These are phyloP conservation scores for Gisinianus flammeolus DNA, from an alignment of 2,888 invertebrate species.

Conservation along the genomic window DNA sequence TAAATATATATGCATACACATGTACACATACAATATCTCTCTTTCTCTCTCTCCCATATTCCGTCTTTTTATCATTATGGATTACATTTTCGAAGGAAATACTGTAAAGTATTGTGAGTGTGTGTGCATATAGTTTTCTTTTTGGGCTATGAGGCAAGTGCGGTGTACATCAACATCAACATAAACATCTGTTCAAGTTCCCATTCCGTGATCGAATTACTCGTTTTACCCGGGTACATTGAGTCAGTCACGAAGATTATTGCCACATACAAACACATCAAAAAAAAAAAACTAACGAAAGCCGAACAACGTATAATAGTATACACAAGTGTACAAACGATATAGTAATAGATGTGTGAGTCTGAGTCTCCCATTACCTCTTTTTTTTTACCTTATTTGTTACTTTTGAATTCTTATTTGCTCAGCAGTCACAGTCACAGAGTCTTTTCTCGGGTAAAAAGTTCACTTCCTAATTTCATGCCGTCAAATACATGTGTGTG, in stretches of 20 bases:
- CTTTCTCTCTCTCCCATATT: no score
- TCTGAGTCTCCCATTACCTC: not conserved
- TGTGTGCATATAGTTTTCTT: no score
- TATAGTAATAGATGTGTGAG: no score
- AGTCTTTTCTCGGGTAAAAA: not conserved
- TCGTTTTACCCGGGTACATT: slow-evolving; percentile 33
- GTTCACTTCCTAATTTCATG: not conserved
- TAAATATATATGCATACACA: no score
- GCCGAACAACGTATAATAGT: not conserved
- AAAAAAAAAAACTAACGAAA: not conserved
- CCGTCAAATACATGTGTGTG: not conserved
- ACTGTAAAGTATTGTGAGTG: no score
- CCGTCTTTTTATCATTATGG: no score
- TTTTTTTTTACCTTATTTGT: not conserved
- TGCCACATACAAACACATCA: slow-evolving; percentile 34
- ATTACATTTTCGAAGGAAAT: no score
- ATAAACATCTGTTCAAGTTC: slow-evolving; percentile 31
- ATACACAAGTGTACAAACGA: not conserved
- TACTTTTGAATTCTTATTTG: not conserved
- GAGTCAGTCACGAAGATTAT: slow-evolving; percentile 46
- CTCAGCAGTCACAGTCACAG: slow-evolving; percentile 7
- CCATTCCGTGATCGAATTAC: slow-evolving; percentile 49
- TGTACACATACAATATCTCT: no score
- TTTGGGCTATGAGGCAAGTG: no score
- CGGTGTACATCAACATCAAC: not conserved